Percentiles rank a stretch among this genome's conserved stretches.
Conservation (phyloP, 1,140 invertebrate genomes). For the Spodoptera frugiperda region DNA sequence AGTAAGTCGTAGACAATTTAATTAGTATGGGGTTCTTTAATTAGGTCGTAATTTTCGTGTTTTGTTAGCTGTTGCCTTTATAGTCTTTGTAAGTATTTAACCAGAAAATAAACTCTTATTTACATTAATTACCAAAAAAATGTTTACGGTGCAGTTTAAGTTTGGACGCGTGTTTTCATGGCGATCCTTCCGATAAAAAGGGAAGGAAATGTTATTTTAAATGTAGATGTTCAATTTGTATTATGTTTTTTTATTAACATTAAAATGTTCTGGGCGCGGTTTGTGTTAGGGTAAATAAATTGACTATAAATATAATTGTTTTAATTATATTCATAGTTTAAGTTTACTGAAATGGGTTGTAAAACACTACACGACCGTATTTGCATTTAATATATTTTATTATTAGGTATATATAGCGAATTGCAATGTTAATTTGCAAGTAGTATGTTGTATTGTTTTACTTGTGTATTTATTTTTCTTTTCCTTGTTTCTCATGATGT, state of each 20-base stretch:
- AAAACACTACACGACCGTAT: background rate
- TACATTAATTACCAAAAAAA: constrained; percentile 32
- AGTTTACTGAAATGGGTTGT: background rate
- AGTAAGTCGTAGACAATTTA: constrained; percentile 59
- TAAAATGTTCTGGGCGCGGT: background rate
- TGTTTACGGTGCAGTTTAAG: constrained; percentile 24
- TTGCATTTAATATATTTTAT: background rate
- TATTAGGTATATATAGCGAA: background rate
- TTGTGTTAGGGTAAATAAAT: background rate
- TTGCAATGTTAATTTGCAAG: background rate
- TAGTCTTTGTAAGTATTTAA: constrained; percentile 42
- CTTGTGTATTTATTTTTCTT: background rate
- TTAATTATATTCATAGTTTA: background rate
- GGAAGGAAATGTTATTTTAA: constrained; percentile 5
- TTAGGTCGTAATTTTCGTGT: constrained; percentile 64
- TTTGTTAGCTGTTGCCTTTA: constrained; percentile 56
- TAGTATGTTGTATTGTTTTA: background rate
- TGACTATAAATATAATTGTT: background rate
- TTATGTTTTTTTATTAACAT: background rate
- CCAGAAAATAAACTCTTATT: constrained; percentile 36
- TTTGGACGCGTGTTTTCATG: constrained; percentile 29
- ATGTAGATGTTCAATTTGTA: constrained; percentile 22
- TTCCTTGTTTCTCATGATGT: constrained; percentile 2
- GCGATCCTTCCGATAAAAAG: constrained; percentile 20
- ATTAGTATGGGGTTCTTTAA: constrained; percentile 67